phyloP scores from a whole-genome alignment of 2,113 vertebrate species.

The Amia ocellicauda region DNA sequence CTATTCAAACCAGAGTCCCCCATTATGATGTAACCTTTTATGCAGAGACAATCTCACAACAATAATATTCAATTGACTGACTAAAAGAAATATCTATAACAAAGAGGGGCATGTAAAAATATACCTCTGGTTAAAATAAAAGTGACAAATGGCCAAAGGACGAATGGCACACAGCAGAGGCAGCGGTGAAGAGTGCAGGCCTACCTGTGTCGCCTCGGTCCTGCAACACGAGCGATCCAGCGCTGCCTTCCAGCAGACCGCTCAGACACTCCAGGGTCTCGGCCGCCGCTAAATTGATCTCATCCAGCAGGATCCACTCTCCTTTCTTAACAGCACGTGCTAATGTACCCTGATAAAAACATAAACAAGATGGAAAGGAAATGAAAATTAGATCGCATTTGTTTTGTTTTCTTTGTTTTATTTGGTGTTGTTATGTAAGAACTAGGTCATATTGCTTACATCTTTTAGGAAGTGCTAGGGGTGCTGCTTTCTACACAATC shows the following conservation, averaged over 20 bases:
- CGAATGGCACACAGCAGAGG: no score
- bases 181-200: background rate
- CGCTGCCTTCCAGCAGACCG: constrained; percentile 86
- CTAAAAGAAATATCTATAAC: background rate
- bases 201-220: constrained; percentile 94
- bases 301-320: constrained; percentile 94
- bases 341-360: constrained; percentile 76
- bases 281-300: constrained; percentile 93
- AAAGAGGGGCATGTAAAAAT: background rate
- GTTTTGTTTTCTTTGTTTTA: no score
- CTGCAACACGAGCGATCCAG: constrained; percentile 84
- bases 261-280: constrained; percentile 94
- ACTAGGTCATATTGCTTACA: no score
- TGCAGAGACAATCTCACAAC: background rate
- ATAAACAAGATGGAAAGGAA: no score
- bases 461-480: no score
- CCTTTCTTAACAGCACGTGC: constrained; percentile 92
- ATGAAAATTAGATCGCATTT: background rate
- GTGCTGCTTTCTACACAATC: no score
- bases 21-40: background rate
- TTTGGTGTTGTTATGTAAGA: no score
- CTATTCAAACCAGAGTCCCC: background rate
- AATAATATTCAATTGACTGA: background rate
- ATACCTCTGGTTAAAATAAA: background rate
- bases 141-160: no score